These are phyloP conservation scores for Phrynocephalus guinanensis DNA, from an alignment of 2,797 vertebrate genomes.

Conservation along the genomic window DNA sequence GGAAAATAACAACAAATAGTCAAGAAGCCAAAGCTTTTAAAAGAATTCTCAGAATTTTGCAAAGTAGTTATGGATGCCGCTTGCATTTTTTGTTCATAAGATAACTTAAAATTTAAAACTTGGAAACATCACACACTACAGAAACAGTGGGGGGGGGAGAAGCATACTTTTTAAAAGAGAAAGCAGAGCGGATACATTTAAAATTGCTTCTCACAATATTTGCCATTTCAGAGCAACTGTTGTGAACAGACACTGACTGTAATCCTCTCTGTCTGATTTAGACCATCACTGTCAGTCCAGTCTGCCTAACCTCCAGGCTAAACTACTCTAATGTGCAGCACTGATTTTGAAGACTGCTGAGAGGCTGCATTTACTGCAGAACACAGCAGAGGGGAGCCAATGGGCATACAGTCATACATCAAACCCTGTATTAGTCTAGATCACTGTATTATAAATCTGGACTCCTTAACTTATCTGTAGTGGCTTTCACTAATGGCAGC, in stretches of 20 bases:
- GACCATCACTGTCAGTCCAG: neutral
- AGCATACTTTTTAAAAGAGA: neutral
- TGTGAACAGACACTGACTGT: neutral
- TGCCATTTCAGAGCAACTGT: fast-evolving
- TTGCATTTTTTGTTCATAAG: slow-evolving; percentile 26
- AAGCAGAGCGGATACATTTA: neutral
- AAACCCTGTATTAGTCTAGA: neutral
- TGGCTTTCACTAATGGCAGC: too few relatives aligned
- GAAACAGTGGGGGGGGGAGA: neutral
- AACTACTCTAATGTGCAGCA: slow-evolving; percentile 16
- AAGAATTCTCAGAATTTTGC: neutral
- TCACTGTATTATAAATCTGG: neutral
- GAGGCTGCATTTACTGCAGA: neutral
- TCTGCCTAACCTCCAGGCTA: slow-evolving; percentile 18
- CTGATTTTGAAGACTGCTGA: neutral
- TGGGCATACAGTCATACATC: neutral
- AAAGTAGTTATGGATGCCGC: slow-evolving; percentile 14
- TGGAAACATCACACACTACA: neutral
- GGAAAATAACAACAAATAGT: neutral
- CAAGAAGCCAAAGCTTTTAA: slow-evolving; percentile 6
- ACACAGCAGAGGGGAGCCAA: neutral
- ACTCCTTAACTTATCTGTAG: too few relatives aligned
- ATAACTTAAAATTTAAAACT: neutral
- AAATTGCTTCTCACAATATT: neutral
- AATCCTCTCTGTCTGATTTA: neutral